Evolutionary conservation across 2,888 invertebrate species (phyloP).

Genomic region (Hipparchia sbordonii): DNA sequence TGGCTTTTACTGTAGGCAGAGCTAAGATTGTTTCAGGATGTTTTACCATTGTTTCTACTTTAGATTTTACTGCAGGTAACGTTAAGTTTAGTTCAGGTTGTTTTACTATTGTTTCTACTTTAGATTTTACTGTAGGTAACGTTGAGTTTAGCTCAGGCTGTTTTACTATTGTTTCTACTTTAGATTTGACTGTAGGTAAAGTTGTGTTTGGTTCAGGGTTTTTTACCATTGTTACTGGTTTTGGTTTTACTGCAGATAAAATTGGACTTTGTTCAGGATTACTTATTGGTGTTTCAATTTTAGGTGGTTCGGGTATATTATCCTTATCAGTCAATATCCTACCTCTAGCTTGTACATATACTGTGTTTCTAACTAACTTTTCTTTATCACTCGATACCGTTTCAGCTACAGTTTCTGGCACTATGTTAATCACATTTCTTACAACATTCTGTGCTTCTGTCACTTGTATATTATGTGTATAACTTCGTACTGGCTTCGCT

Average conservation of each 20-base stretch:
- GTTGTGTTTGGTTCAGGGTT: constrained; percentile 27
- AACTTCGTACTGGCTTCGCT: constrained; percentile 37
- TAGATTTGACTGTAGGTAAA: constrained; percentile 19
- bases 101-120: constrained; percentile 26
- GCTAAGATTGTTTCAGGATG: constrained; percentile 26
- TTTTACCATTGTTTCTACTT: constrained; percentile 26
- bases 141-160: constrained; percentile 28
- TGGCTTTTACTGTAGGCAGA: not conserved
- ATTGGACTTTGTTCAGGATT: constrained; percentile 27
- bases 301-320: constrained; percentile 32
- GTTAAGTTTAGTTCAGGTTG: constrained; percentile 26
- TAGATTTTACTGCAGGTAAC: constrained; percentile 1
- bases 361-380: constrained; percentile 70
- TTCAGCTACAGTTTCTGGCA: constrained; percentile 21
- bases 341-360: constrained; percentile 70
- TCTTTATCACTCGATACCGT: constrained; percentile 50
- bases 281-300: constrained; percentile 27
- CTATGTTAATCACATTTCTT: constrained; percentile 27
- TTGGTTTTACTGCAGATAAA: constrained; percentile 8
- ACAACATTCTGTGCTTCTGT: constrained; percentile 34
- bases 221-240: constrained; percentile 22
- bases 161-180: constrained; percentile 26
- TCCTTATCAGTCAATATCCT: constrained; percentile 62
- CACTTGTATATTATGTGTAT: constrained; percentile 19
- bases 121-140: constrained; percentile 19